Percentiles rank a stretch among this genome's conserved stretches.
phyloP scores from a whole-genome alignment of 2,113 vertebrate genomes.

The Orycteropus afer region DNA sequence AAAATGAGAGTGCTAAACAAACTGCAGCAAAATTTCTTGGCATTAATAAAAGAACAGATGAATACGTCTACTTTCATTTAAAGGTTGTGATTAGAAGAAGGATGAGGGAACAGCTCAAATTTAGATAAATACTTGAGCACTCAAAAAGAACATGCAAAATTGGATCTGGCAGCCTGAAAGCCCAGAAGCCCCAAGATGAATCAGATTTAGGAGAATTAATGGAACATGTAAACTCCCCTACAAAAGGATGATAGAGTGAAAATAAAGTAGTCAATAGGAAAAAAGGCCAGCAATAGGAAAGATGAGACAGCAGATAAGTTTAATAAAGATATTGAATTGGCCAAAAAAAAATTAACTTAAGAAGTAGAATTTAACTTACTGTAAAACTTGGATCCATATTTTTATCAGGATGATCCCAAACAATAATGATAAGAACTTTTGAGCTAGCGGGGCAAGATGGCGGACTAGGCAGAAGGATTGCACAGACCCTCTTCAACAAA shows the following conservation, averaged over 20 bases:
- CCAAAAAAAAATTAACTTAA: constrained; percentile 43
- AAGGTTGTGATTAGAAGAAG: constrained; percentile 46
- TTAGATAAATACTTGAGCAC: constrained; percentile 43
- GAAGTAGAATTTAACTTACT: constrained; percentile 35
- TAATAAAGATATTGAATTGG: constrained; percentile 42
- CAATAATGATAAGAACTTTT: background rate
- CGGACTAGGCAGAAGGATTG: too few relatives aligned
- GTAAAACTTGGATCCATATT: constrained; percentile 39
- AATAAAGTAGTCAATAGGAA: constrained; percentile 42
- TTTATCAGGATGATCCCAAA: background rate
- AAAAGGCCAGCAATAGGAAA: background rate
- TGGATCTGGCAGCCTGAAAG: constrained; percentile 8
- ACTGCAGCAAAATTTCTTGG: constrained; percentile 50
- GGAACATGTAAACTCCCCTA: constrained; percentile 38
- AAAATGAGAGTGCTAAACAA: constrained; percentile 47
- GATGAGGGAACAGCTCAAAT: background rate
- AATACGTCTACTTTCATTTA: constrained; percentile 51
- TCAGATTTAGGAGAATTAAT: constrained; percentile 58
- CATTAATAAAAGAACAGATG: constrained; percentile 53
- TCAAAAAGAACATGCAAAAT: constrained; percentile 26
- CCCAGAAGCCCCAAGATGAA: constrained; percentile 31
- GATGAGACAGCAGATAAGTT: background rate
- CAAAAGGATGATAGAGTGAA: background rate
- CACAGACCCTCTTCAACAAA: too few relatives aligned
- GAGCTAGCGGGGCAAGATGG: too few relatives aligned